Evolutionary conservation across 2,888 invertebrate species (phyloP), one percentile per base, ranked within the genome.

Genomic region (Carabus problematicus): DNA sequence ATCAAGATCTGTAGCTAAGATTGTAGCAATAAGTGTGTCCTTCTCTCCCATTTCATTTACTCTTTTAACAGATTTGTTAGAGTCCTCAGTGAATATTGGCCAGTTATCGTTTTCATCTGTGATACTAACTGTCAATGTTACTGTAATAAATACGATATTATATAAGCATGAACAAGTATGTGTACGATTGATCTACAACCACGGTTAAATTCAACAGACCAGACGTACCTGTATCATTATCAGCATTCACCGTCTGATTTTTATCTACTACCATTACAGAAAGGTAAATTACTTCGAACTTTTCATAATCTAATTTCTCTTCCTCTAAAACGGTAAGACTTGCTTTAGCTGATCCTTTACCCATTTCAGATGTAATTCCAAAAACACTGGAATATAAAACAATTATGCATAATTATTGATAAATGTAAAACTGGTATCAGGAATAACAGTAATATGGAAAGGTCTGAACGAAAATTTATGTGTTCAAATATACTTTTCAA

Each of bases 31-130:
- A 42, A 85, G 78, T 1, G 83, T 82, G 9, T 79, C 82, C 6
- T 73, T 72, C 12, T 76, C 78, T 0, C 87, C 83, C 75, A 83
- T 81, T 79, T 90, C 90, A 0, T 84, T 79, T 2, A 89, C 87
- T 61, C 75, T 75, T 69, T 83, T 78, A n/a, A 74, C 70, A 3
- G 84, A 83, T 1, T 73, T 74, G 55, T 86, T 75, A 1, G 84
- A 82, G 0, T 83, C 83, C 0, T 75, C 72, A 0, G 79, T 78
- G 83, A 89, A 89, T 58, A 81, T 72, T 1, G 91, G 91, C 1
- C 80, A 70, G 77, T 88, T 88, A 79, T 91, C 90, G 75, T 89
- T 89, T 75, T 87, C 81, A 76, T 90, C 89, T 11, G 82, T 79
- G 70, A 91, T 86, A 1, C 83, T 84, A 18, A 90, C 82, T 0